Evolutionary conservation across 2,888 invertebrate genomes (phyloP).

Genomic region (Pilophorus perplexus): DNA sequence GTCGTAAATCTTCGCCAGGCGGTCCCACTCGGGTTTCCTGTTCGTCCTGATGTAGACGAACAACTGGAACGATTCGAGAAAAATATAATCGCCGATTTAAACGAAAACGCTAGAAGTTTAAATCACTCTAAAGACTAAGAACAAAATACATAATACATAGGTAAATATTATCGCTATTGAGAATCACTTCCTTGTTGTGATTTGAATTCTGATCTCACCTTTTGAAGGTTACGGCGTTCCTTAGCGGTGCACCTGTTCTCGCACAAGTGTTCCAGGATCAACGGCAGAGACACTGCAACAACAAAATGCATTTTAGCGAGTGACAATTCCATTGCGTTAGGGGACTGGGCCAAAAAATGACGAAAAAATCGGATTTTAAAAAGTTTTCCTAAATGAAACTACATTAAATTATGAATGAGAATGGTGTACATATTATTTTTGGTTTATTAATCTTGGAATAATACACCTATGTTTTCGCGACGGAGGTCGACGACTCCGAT

Average conservation of each 20-base stretch:
- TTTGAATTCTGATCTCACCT: not conserved
- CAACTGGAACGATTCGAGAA: constrained; percentile 3
- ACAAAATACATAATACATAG: not conserved
- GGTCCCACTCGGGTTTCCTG: constrained; percentile 14
- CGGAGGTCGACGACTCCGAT: no score
- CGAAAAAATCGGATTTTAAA: no score
- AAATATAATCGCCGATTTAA: not conserved
- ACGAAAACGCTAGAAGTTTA: not conserved
- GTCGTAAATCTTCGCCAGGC: constrained; percentile 20
- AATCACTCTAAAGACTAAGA: not conserved
- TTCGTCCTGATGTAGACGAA: constrained; percentile 2
- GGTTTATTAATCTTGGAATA: no score
- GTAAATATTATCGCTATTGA: not conserved
- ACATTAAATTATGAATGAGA: no score
- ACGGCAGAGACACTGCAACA: constrained; percentile 22
- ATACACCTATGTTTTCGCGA: no score
- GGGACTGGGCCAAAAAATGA: no score
- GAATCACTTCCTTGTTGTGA: not conserved
- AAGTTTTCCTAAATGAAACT: no score
- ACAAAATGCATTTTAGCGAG: not conserved
- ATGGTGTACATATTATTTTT: no score
- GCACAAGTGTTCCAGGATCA: constrained; percentile 16
- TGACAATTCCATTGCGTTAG: no score
- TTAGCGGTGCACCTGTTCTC: constrained; percentile 8
- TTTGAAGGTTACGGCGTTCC: constrained; percentile 12